phyloP scores from a whole-genome alignment of 2,888 invertebrate species.

The Drosophila paramelanica region DNA sequence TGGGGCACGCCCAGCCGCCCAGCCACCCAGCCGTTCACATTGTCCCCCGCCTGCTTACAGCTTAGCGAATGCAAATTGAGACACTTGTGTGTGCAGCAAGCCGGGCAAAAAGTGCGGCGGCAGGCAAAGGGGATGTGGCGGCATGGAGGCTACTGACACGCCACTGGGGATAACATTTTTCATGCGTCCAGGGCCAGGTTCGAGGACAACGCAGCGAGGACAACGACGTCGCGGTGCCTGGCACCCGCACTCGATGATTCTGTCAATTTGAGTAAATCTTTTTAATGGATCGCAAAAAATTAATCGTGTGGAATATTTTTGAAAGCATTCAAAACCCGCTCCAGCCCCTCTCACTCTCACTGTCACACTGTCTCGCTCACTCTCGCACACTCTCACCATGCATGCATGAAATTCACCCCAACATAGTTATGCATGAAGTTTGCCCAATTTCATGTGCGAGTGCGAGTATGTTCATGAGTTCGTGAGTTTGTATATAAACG shows the following conservation, averaged over 20 bases:
- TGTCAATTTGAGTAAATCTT: conserved; percentile 81
- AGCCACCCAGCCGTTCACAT: not conserved
- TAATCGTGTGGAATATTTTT: conserved; percentile 79
- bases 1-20: conserved; percentile 35
- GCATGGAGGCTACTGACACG: conserved; percentile 28
- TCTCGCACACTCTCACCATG: not conserved
- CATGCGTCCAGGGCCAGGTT: conserved; percentile 60
- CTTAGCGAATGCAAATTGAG: conserved; percentile 76
- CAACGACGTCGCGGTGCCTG: conserved; percentile 37
- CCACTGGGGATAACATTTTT: conserved; percentile 51
- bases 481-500: conserved; percentile 52
- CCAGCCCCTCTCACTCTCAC: not conserved
- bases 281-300: conserved; percentile 80
- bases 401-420: conserved; percentile 31
- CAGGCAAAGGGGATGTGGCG: not conserved
- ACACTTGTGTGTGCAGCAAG: conserved; percentile 66
- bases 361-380: not conserved
- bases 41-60: conserved; percentile 13
- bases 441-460: conserved; percentile 26
- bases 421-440: conserved; percentile 39
- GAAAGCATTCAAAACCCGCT: conserved; percentile 37
- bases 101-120: conserved; percentile 17
- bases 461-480: conserved; percentile 22
- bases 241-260: conserved; percentile 62
- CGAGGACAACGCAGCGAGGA: conserved; percentile 52